Evolutionary conservation across 1,140 invertebrate genomes (phyloP).

Genomic region (Eupristina koningsbergeri): DNA sequence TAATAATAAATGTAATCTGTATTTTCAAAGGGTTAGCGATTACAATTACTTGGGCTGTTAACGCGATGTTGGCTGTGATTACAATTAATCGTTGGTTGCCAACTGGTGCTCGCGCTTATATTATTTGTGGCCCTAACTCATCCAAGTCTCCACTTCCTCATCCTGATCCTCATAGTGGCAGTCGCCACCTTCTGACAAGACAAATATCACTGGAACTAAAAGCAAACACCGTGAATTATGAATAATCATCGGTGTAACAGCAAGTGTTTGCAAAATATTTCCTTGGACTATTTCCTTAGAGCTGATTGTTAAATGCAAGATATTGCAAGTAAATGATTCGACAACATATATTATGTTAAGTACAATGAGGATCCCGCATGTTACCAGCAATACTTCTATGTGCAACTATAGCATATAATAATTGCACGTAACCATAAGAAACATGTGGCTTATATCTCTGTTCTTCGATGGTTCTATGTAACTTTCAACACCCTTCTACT

Average conservation of each 20-base stretch:
- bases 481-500: not conserved
- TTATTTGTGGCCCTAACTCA: constrained; percentile 13
- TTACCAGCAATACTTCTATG: not conserved
- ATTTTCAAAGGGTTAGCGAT: constrained; percentile 24
- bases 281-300: not conserved
- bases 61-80: not conserved
- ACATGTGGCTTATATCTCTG: not conserved
- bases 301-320: not conserved
- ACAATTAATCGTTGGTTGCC: constrained; percentile 21
- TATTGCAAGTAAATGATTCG: not conserved
- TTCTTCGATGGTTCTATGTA: not conserved
- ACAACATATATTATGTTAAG: not conserved
- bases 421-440: not conserved
- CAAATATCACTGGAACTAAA: not conserved
- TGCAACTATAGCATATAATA: too few relatives aligned
- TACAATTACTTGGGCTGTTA: constrained; percentile 27
- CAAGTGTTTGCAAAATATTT: not conserved
- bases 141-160: not conserved
- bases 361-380: not conserved
- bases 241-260: not conserved
- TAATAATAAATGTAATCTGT: constrained; percentile 16
- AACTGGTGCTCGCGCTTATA: not conserved
- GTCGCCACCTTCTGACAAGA: constrained; percentile 6
- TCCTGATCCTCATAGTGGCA: not conserved
- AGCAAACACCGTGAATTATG: constrained; percentile 1